Percentiles rank a stretch among this genome's conserved stretches.
Conservation (phyloP, 2,888 invertebrate species). For the Rhagophthalmus giganteus region DNA sequence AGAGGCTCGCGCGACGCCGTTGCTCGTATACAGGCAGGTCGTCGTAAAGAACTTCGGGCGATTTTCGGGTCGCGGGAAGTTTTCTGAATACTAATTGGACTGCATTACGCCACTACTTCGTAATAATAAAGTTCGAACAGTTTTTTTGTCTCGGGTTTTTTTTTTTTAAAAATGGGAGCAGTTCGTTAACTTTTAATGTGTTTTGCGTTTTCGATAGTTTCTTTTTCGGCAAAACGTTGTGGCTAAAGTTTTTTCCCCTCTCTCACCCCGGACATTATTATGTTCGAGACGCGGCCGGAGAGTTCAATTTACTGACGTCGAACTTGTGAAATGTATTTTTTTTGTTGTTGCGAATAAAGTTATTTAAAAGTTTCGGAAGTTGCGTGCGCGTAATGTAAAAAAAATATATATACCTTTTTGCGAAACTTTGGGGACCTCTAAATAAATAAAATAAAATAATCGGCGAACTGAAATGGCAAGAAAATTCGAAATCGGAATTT, state of each 20-base stretch:
- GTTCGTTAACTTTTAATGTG: constrained; percentile 14
- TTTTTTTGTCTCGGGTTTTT: too few species aligned
- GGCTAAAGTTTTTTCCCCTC: constrained; percentile 6
- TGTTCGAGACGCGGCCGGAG: neutral
- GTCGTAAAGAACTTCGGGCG: neutral
- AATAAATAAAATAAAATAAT: neutral
- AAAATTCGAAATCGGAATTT: constrained; percentile 14
- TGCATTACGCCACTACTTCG: constrained; percentile 4
- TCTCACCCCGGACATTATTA: too few species aligned
- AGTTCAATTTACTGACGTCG: neutral
- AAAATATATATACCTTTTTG: constrained; percentile 1
- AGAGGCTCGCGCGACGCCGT: constrained; percentile 7
- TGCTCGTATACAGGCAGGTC: constrained; percentile 1
- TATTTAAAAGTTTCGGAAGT: neutral
- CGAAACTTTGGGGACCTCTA: neutral
- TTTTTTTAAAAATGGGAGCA: too few species aligned
- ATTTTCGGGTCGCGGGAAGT: neutral
- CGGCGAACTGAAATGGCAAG: constrained; percentile 8
- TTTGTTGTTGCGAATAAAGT: constrained; percentile 2
- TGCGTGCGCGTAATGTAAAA: constrained; percentile 20
- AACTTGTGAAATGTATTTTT: constrained; percentile 10
- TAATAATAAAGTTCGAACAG: constrained; percentile 2
- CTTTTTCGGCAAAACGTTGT: constrained; percentile 2
- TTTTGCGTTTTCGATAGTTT: constrained; percentile 14
- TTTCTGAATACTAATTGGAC: constrained; percentile 2